phyloP scores from a whole-genome alignment of 2,888 invertebrate genomes.

The Temnothorax rugatulus region DNA sequence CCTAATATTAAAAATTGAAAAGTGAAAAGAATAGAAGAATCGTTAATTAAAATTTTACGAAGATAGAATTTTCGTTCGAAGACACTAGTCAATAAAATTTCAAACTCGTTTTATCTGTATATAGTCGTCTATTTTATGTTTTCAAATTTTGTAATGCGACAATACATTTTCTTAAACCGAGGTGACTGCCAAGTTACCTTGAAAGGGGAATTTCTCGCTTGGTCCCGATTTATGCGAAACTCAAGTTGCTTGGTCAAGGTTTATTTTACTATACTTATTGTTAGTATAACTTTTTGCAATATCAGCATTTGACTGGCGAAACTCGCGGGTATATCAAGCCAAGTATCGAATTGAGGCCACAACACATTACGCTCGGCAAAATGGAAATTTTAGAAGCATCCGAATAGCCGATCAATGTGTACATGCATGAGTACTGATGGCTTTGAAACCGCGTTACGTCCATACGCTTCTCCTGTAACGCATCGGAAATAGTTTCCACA shows the following conservation, averaged over 20 bases:
- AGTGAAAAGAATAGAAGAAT: neutral
- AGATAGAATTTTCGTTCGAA: neutral
- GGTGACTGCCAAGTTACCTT: neutral
- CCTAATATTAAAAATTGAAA: neutral
- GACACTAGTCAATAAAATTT: neutral
- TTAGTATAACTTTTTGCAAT: neutral
- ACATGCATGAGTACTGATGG: neutral
- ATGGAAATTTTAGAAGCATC: slow-evolving; percentile 18
- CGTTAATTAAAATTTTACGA: neutral
- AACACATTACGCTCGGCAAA: neutral
- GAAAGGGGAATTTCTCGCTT: neutral
- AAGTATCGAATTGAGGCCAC: neutral
- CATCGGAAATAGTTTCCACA: slow-evolving; percentile 42
- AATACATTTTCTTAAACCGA: neutral
- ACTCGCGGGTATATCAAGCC: neutral
- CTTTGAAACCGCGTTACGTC: slow-evolving; percentile 39
- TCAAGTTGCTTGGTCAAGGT: neutral
- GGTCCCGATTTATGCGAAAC: slow-evolving; percentile 1
- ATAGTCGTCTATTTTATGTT: neutral
- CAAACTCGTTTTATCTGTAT: neutral
- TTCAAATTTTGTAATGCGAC: neutral
- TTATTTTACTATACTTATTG: neutral
- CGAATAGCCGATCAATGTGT: slow-evolving; percentile 18
- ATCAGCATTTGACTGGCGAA: neutral
- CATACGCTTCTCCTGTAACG: slow-evolving; percentile 19